Evolutionary conservation across 2,797 vertebrate genomes (phyloP).

Genomic region (Thalassophryne amazonica): DNA sequence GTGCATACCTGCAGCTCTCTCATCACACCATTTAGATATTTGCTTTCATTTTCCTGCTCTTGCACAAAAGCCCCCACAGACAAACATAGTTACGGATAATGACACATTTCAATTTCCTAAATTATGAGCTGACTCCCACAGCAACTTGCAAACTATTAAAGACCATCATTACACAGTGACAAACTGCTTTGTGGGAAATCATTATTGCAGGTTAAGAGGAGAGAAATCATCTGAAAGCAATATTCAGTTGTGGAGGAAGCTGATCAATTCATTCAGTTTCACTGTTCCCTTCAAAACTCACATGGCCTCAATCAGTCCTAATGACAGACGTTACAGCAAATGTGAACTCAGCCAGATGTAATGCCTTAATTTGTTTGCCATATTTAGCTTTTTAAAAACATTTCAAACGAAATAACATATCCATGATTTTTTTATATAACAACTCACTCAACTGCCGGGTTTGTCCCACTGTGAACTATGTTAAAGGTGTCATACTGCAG

Average conservation of each 20-base stretch:
- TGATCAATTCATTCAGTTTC: constrained; percentile 3
- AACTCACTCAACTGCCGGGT: constrained; percentile 28
- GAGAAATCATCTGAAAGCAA: constrained; percentile 21
- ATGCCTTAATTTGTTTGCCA: constrained; percentile 9
- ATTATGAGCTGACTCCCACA: not conserved
- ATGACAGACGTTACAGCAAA: constrained; percentile 19
- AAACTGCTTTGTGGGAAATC: not conserved
- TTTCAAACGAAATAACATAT: too few relatives aligned
- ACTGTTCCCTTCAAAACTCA: constrained; percentile 11
- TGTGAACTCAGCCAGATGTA: constrained; percentile 1
- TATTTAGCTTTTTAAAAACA: constrained; percentile 9
- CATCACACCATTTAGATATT: not conserved
- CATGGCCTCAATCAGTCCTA: constrained; percentile 1
- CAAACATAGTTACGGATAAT: not conserved
- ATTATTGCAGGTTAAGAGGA: constrained; percentile 22
- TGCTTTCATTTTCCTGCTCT: not conserved
- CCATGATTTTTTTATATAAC: too few relatives aligned
- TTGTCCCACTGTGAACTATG: constrained; percentile 31
- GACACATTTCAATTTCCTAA: not conserved
- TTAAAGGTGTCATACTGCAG: constrained; percentile 35
- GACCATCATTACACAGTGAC: not conserved
- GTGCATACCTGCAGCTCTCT: not conserved
- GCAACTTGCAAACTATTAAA: not conserved
- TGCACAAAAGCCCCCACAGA: not conserved
- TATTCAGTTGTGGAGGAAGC: constrained; percentile 13